phyloP scores from a whole-genome alignment of 1,140 invertebrate genomes.

The Rhyacophila brunnea region DNA sequence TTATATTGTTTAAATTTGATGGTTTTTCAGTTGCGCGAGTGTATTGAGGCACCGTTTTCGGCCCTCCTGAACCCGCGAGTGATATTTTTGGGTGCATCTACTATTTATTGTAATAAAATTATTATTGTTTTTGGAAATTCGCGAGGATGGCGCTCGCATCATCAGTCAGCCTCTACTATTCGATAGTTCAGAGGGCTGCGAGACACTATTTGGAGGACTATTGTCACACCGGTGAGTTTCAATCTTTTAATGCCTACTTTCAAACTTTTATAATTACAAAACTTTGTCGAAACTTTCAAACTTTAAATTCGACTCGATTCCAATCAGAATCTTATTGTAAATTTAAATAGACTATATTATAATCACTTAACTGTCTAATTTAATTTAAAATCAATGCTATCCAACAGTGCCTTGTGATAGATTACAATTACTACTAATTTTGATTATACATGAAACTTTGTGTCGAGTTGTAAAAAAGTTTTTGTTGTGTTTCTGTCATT shows the following conservation, averaged over 20 bases:
- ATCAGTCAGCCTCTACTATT: conserved; percentile 56
- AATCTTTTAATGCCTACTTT: background rate
- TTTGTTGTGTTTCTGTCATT: too few species aligned
- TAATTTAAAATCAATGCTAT: too few species aligned
- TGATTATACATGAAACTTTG: too few species aligned
- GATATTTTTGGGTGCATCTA: conserved; percentile 14
- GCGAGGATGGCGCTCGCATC: conserved; percentile 54
- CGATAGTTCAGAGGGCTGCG: conserved; percentile 54
- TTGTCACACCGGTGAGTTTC: conserved; percentile 50
- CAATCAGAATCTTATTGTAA: too few species aligned
- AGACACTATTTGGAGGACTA: conserved; percentile 55
- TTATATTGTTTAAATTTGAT: conserved; percentile 9
- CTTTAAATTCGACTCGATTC: too few species aligned
- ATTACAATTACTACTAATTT: too few species aligned
- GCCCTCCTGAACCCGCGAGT: background rate
- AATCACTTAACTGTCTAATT: background rate
- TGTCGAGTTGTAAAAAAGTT: too few species aligned
- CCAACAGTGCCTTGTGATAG: too few species aligned
- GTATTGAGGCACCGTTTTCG: background rate
- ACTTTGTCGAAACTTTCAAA: background rate
- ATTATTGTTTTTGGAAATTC: conserved; percentile 28
- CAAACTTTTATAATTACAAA: background rate
- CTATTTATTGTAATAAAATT: background rate
- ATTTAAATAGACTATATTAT: background rate
- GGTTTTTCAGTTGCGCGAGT: background rate